phyloP scores from a whole-genome alignment of 2,797 vertebrate species.

The Melanotaenia nigrans region DNA sequence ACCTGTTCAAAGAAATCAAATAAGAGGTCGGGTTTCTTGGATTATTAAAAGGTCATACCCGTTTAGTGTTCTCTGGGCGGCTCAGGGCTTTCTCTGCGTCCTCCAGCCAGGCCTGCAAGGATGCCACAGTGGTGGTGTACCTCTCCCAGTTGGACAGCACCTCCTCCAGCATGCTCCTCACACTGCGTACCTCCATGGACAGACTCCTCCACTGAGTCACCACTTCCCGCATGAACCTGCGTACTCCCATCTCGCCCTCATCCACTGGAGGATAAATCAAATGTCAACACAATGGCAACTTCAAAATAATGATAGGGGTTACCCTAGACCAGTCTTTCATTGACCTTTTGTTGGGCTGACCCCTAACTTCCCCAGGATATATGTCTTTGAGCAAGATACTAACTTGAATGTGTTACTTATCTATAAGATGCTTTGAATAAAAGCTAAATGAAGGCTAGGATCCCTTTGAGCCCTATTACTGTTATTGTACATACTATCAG shows the following conservation, averaged over 20 bases:
- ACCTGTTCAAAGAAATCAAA: constrained; percentile 16
- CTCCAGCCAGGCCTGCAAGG: constrained; percentile 93
- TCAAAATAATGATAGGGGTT: background rate
- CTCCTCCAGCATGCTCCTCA: constrained; percentile 95
- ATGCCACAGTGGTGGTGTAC: constrained; percentile 87
- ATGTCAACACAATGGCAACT: background rate
- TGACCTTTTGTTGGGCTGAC: too few species aligned
- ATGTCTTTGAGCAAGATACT: too few species aligned
- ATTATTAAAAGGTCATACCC: constrained; percentile 74
- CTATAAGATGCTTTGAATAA: too few species aligned
- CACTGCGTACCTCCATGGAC: constrained; percentile 92
- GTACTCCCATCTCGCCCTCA: constrained; percentile 88
- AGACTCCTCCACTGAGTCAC: constrained; percentile 94
- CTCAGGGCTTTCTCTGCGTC: constrained; percentile 90
- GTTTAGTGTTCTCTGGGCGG: constrained; percentile 89
- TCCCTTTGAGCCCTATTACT: background rate
- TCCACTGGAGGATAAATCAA: constrained; percentile 80
- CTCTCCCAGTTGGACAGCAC: constrained; percentile 93
- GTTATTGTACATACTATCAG: background rate
- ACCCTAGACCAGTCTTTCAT: background rate
- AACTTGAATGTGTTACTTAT: too few species aligned
- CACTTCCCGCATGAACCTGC: constrained; percentile 90
- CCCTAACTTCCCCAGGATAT: too few species aligned
- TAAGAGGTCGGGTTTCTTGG: background rate
- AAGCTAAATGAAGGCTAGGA: too few species aligned